These are phyloP conservation scores for Anoura caudifer DNA, from an alignment of 2,113 vertebrate species.

Conservation along the genomic window DNA sequence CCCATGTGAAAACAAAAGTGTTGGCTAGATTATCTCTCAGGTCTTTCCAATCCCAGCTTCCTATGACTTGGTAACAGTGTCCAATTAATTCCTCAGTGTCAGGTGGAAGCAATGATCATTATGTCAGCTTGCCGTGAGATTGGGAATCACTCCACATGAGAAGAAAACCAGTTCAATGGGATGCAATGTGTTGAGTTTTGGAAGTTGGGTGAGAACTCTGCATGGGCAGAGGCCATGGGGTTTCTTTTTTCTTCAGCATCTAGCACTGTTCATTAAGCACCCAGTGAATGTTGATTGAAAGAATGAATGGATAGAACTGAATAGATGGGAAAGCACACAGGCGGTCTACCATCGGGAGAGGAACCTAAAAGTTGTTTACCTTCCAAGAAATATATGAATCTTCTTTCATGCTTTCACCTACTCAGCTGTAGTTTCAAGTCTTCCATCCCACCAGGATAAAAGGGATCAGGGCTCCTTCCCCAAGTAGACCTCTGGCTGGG, in stretches of 20 bases:
- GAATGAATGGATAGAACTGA: neutral
- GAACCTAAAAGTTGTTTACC: constrained; percentile 28
- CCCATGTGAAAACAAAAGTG: neutral
- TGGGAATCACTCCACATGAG: neutral
- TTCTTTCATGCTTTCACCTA: neutral
- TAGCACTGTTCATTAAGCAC: neutral
- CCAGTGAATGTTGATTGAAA: neutral
- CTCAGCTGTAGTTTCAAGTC: neutral
- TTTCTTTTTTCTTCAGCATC: neutral
- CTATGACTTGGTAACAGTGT: neutral
- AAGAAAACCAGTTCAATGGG: neutral
- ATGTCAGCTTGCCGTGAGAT: neutral
- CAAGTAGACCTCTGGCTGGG: too few relatives aligned
- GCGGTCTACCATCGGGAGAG: neutral
- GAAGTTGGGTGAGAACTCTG: neutral
- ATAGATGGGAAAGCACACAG: constrained; percentile 9
- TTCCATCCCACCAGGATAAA: constrained; percentile 12
- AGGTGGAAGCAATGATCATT: rapidly evolving
- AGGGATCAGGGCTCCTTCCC: too few relatives aligned
- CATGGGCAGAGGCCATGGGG: neutral
- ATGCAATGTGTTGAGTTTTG: neutral
- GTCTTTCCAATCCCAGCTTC: neutral
- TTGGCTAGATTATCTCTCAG: neutral
- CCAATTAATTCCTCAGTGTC: neutral
- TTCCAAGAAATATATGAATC: neutral